phyloP scores from a whole-genome alignment of 1,140 invertebrate species.

The Rhyzopertha dominica region DNA sequence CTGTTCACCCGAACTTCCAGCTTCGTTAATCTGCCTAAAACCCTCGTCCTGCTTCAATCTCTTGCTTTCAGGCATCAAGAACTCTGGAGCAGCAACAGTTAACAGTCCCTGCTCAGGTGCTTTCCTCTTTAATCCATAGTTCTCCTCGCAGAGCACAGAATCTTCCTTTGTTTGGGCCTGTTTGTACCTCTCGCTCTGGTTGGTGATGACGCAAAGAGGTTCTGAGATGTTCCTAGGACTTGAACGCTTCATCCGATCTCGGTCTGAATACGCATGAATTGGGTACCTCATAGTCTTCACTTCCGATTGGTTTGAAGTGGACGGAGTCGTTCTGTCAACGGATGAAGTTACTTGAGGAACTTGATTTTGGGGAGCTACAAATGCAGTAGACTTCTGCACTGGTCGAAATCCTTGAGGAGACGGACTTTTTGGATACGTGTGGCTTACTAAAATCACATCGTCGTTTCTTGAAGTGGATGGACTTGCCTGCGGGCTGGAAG shows the following conservation, averaged over 20 bases:
- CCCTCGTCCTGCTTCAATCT: conserved; percentile 1
- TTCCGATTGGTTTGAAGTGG: conserved; percentile 19
- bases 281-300: conserved; percentile 35
- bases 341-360: conserved; percentile 34
- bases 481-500: conserved; percentile 36
- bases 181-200: conserved; percentile 37
- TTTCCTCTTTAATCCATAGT: conserved; percentile 18
- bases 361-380: conserved; percentile 23
- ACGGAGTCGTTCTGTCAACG: conserved; percentile 9
- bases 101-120: conserved; percentile 1
- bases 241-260: conserved; percentile 16
- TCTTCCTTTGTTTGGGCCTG: conserved; percentile 38
- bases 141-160: conserved; percentile 34
- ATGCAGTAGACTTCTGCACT: conserved; percentile 16
- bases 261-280: conserved; percentile 27
- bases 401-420: conserved; percentile 33
- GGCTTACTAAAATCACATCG: conserved; percentile 6
- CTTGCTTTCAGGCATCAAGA: not conserved
- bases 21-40: conserved; percentile 1
- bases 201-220: conserved; percentile 42
- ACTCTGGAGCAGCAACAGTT: conserved; percentile 5
- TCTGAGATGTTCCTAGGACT: conserved; percentile 29
- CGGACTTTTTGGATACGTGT: conserved; percentile 1
- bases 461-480: conserved; percentile 23
- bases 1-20: not conserved